Evolutionary conservation across 30 jellyfish, hydroid and myxozoan species (phyloP).

Genomic region (Cassiopea xamachana): DNA sequence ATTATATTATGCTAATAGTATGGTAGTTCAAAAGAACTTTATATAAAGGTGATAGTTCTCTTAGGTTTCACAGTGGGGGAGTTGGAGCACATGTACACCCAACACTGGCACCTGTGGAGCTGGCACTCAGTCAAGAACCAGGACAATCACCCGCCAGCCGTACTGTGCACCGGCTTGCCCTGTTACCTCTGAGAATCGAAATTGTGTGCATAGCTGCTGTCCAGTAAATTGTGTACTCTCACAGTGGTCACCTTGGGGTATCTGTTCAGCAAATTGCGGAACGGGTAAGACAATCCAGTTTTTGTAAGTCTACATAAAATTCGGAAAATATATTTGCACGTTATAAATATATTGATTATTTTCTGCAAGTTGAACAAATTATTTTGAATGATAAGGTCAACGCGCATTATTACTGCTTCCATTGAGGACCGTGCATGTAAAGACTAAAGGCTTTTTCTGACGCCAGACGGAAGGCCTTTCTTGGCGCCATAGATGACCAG

Average conservation of each 20-base stretch:
- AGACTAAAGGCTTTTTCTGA: no score
- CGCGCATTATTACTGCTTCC: no score
- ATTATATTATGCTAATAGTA: no score
- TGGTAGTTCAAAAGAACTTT: no score
- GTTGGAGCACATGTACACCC: conserved; percentile 80
- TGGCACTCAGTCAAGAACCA: conserved; percentile 71
- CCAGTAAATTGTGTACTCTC: conserved; percentile 80
- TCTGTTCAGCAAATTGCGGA: conserved; percentile 85
- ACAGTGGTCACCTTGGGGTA: conserved; percentile 86
- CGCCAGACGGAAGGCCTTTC: no score
- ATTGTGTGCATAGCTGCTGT: conserved; percentile 90
- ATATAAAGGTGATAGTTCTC: neutral
- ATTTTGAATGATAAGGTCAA: no score
- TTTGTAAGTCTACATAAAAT: neutral
- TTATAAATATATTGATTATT: no score
- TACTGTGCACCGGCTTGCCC: conserved; percentile 76
- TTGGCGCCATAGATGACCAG: no score
- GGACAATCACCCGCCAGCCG: conserved; percentile 74
- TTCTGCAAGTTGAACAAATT: no score
- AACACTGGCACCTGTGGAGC: conserved; percentile 79
- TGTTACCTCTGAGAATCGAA: conserved; percentile 41
- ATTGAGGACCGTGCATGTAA: no score
- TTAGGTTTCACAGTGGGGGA: conserved; percentile 81
- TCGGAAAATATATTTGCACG: no score
- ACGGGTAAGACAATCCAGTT: conserved; percentile 47